A percentile compares a stretch with the other conserved stretches of the same genome.
Evolutionary conservation across 23 tunicate genomes (phyloP).

Genomic region (Styela plicata): DNA sequence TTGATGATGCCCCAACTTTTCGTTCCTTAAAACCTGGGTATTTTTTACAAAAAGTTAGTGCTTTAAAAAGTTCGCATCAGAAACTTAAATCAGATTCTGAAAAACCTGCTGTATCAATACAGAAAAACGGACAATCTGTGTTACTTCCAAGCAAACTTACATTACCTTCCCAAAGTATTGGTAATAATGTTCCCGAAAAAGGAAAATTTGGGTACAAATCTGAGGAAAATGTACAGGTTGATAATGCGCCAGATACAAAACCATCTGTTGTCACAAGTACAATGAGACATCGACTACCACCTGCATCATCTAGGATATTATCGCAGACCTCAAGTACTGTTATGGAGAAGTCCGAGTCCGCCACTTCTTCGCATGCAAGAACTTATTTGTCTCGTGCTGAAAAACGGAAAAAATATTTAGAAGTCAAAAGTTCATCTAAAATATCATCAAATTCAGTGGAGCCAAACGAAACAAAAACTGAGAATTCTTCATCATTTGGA

Average conservation of each 20-base stretch:
- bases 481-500: neutral
- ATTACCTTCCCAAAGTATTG: neutral
- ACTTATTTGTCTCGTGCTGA: neutral
- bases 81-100: neutral
- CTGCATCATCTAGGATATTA: neutral
- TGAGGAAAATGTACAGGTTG: neutral
- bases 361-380: neutral
- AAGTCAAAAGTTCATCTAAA: neutral
- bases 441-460: too few species aligned
- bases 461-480: neutral
- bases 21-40: conserved; percentile 9
- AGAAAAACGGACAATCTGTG: neutral
- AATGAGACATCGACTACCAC: neutral
- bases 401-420: neutral
- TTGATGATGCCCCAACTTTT: neutral
- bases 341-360: neutral
- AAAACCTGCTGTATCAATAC: neutral
- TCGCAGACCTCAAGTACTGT: neutral
- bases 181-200: neutral
- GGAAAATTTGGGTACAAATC: conserved; percentile 7
- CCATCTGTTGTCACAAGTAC: neutral
- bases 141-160: neutral
- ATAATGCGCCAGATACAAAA: neutral
- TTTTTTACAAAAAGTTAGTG: conserved; percentile 3
- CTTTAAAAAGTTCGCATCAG: conserved; percentile 3